A percentile compares a stretch with the other conserved stretches of the same genome.
phyloP scores from a whole-genome alignment of 1,140 invertebrate genomes.

The Drosophila sp. region DNA sequence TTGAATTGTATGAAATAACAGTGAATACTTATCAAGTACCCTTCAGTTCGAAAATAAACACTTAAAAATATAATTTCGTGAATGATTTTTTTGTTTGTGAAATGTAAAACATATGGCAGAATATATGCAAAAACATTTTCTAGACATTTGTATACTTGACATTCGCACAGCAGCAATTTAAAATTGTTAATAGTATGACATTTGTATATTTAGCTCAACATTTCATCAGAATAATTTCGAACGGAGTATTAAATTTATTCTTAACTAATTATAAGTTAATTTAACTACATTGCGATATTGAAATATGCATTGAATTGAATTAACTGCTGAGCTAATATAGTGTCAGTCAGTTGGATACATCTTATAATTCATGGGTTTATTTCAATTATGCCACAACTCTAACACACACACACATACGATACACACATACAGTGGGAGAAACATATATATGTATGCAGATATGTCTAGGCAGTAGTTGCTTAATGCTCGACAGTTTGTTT shows the following conservation, averaged over 20 bases:
- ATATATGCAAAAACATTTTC: too few relatives aligned
- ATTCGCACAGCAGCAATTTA: too few relatives aligned
- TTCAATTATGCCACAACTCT: slow-evolving; percentile 47
- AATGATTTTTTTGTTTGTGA: too few relatives aligned
- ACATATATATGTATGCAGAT: slow-evolving; percentile 17
- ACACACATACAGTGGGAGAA: slow-evolving; percentile 12
- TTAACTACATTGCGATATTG: background rate
- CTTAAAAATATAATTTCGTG: too few relatives aligned
- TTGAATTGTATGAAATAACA: background rate
- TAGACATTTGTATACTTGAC: too few relatives aligned
- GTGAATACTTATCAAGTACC: background rate
- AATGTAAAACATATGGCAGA: too few relatives aligned
- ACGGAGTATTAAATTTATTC: too few relatives aligned
- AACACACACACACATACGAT: slow-evolving; percentile 1
- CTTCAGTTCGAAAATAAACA: too few relatives aligned
- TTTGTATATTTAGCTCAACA: too few relatives aligned
- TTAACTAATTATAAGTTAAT: too few relatives aligned
- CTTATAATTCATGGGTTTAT: slow-evolving; percentile 18
- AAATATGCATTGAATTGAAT: background rate
- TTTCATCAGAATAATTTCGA: too few relatives aligned
- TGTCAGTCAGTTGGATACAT: background rate
- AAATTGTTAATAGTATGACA: too few relatives aligned
- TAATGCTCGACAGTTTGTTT: slow-evolving; percentile 49
- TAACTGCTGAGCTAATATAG: background rate
- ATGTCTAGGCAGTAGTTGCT: slow-evolving; percentile 20